Evolutionary conservation across 2,888 invertebrate genomes (phyloP), one percentile per base, ranked within the genome.

Genomic region (Andrena minutula): DNA sequence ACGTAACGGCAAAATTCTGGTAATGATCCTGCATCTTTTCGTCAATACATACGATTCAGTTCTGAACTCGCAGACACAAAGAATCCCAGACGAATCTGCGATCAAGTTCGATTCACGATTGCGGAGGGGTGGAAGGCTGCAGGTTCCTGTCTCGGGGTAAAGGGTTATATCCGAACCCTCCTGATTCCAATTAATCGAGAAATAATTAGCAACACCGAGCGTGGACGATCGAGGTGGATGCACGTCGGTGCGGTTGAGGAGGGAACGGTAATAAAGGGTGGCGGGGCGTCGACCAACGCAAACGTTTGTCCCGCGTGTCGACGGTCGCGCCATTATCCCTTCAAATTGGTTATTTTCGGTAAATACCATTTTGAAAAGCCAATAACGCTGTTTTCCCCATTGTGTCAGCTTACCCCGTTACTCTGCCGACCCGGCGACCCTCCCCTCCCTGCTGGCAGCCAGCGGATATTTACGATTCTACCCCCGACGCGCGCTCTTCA

Each of bases 291-390:
- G 75, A 73, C 65, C 79, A 61, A 56, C 70, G 58, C 66, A 78
- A 84, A 82, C 85, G 85, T 88, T 84, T 89, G 84, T 81, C 84
- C 87, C 86, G 84, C 83, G 89, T 89, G 90, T 89, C 86, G 86
- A 85, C 79, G 88, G 86, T 89, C 85, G 86, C 69, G 74, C 89
- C 87, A 91, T 92, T 92, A 92, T 92, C 93, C 93, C 80, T 89
- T 91, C 91, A 91, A 91, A 94, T 93, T 94, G 93, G 91, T 93
- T 94, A 93, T 94, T 94, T 94, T 94, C 93, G 91, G 93, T 94
- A 94, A 94, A 94, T 93, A 93, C 93, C 92, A 89, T 92, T 93
- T 92, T 93, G 92, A 93, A 92, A 93, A 93, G 94, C 93, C 94
- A 94, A 94, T 94, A 93, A 94, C 91, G 92, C 91, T 93, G 93